A percentile compares a stretch with the other conserved stretches of the same genome.
Conservation (phyloP, 1,140 invertebrate genomes). For the Antheraea pernyi region DNA sequence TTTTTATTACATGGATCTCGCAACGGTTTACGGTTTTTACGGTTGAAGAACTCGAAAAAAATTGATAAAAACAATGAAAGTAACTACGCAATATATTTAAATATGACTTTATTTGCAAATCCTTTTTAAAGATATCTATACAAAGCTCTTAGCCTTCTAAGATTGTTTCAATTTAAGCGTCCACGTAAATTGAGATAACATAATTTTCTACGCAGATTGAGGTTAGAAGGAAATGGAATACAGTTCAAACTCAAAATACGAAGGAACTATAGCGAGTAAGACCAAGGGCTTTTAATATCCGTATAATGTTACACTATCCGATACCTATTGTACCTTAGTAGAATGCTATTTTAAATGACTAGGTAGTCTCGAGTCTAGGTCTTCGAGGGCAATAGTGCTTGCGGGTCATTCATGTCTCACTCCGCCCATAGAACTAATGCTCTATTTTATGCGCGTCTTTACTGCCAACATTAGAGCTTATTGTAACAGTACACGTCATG, state of each 20-base stretch:
- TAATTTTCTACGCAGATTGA: too few relatives aligned
- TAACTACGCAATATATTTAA: too few relatives aligned
- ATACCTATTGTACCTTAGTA: slow-evolving; percentile 18
- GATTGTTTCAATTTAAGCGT: too few relatives aligned
- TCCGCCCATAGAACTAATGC: slow-evolving; percentile 38
- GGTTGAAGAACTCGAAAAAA: too few relatives aligned
- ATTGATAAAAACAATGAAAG: too few relatives aligned
- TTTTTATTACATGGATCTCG: too few relatives aligned
- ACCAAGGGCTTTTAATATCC: neutral
- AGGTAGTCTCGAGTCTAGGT: slow-evolving; percentile 30
- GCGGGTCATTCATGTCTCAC: slow-evolving; percentile 45
- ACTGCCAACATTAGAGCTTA: slow-evolving; percentile 8
- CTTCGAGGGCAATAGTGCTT: slow-evolving; percentile 36
- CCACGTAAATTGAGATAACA: too few relatives aligned
- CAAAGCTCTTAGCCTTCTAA: too few relatives aligned
- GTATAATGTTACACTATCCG: slow-evolving; percentile 9
- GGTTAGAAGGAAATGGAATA: neutral
- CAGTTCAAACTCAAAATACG: neutral
- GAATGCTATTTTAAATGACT: slow-evolving; percentile 30
- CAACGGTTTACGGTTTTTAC: too few relatives aligned
- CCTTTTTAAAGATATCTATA: too few relatives aligned
- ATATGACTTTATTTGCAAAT: too few relatives aligned
- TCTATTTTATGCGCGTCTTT: slow-evolving; percentile 40
- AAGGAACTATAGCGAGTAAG: neutral
- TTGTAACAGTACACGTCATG: slow-evolving; percentile 7